These are phyloP conservation scores for Tonatia bakeri DNA, from an alignment of 2,113 vertebrate species.

Conservation along the genomic window DNA sequence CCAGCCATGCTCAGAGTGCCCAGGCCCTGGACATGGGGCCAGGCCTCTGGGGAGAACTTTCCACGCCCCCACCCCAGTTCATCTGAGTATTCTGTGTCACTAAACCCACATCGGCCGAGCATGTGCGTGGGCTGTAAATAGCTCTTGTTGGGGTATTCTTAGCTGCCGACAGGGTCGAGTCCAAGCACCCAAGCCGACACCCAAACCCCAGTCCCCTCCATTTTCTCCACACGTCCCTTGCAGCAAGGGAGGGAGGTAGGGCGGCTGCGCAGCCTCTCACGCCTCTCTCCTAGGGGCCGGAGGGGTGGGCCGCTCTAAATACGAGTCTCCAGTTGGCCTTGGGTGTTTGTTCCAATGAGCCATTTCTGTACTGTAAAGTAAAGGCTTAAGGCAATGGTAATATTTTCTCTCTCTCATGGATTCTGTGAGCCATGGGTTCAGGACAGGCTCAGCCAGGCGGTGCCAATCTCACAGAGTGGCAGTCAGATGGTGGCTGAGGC, in stretches of 20 bases:
- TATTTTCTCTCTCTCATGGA: not conserved
- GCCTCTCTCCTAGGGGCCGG: not conserved
- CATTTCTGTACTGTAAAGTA: not conserved
- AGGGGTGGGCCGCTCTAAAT: not conserved
- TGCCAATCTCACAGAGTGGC: not conserved
- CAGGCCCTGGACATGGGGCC: not conserved
- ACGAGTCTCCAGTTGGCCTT: not conserved
- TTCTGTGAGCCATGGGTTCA: not conserved
- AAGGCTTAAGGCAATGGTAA: not conserved
- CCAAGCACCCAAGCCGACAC: not conserved
- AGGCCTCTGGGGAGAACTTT: not conserved
- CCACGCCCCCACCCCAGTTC: too few relatives aligned
- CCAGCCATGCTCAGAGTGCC: not conserved
- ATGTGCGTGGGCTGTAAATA: fast-evolving
- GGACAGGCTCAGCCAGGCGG: not conserved
- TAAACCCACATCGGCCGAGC: not conserved
- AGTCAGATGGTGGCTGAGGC: not conserved
- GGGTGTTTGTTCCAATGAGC: not conserved
- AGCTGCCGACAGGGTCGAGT: not conserved
- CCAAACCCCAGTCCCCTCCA: not conserved
- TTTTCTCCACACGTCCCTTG: not conserved
- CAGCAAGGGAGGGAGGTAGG: not conserved
- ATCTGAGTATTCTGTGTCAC: not conserved
- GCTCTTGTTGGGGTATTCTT: not conserved
- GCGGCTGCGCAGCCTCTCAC: not conserved